These are phyloP conservation scores for Eretmocerus hayati DNA, from an alignment of 2,888 invertebrate species.

Conservation along the genomic window DNA sequence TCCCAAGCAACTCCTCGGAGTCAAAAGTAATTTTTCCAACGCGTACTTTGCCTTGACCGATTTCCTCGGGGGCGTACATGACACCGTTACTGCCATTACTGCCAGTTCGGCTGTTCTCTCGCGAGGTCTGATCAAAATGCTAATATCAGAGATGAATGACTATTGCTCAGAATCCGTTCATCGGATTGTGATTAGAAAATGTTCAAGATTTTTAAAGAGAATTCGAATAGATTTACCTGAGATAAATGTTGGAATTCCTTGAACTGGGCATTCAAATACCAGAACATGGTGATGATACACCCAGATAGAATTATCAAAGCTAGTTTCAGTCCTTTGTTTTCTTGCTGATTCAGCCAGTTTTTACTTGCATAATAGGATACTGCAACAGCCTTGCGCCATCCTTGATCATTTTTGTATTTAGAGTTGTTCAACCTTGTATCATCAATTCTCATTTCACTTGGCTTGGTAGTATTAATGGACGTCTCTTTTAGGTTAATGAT, in stretches of 20 bases:
- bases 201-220: neutral
- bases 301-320: slow-evolving; percentile 61
- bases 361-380: slow-evolving; percentile 39
- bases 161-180: no score
- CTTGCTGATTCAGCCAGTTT: slow-evolving; percentile 66
- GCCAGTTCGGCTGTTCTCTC: slow-evolving; percentile 40
- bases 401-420: slow-evolving; percentile 23
- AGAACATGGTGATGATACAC: slow-evolving; percentile 65
- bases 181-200: slow-evolving; percentile 20
- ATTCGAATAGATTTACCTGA: slow-evolving; percentile 28
- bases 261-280: slow-evolving; percentile 50
- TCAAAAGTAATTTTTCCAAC: slow-evolving; percentile 88
- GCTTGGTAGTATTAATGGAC: slow-evolving; percentile 26
- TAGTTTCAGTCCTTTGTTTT: slow-evolving; percentile 67
- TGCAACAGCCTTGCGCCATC: slow-evolving; percentile 29
- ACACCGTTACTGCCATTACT: slow-evolving; percentile 31
- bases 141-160: slow-evolving; percentile 32
- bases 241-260: slow-evolving; percentile 39
- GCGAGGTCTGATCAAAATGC: slow-evolving; percentile 37
- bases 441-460: slow-evolving; percentile 22
- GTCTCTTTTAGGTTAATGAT: slow-evolving; percentile 30
- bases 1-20: slow-evolving; percentile 79
- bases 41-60: slow-evolving; percentile 59
- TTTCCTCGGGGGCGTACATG: slow-evolving; percentile 55
- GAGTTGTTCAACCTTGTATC: slow-evolving; percentile 24